Base-by-base conservation (phyloP, 2,888 invertebrate species). In the Limnephilus lunatus region DNA sequence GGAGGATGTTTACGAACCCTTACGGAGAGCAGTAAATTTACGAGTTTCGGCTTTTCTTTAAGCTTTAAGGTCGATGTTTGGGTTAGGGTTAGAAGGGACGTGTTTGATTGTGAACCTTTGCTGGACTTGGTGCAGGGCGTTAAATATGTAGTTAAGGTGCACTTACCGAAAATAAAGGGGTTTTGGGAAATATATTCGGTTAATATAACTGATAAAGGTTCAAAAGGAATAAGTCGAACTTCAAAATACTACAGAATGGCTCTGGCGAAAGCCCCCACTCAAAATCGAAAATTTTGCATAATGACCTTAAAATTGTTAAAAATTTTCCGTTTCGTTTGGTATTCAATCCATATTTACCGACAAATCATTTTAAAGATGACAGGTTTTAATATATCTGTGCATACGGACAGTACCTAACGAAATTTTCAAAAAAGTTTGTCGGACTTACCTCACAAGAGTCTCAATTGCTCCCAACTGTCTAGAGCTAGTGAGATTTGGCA, bases 31-130 rank as follows among this genome's bases (percentile, higher is more conserved):
- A 81, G 68, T 86, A 32, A 48, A 91, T 91, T 91, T 91, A 91
- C 81, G 91, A 91, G 68, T 53, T 91, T 85, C 81, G 86, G 44
- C 90, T 68, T 88, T 88, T 86, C 86, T 88, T 88, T 88, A 88
- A 1, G 9, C 68, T 68, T 1, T 32, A n/a, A 30, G 31, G 48
- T 11, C 44, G 9, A 35, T 48, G 44, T 86, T 44, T 44, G 86
- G 86, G 39, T 86, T 86, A 39, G n/a, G 48, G 86, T 32, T 83
- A 86, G 30, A 35, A 44, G 48, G 44, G 35, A 35, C 25, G 35
- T 83, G 35, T 83, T 39, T 83, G 83, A 83, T 83, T 83, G 83
- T 35, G 32, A 30, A 32, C 82, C 82, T 82, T 82, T 82, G 15
- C 82, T 31, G 32, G 19, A 15, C 82, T 14, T 82, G 0, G 4